Percentiles rank a stretch among this genome's conserved stretches.
Conservation (phyloP, 1,140 invertebrate species). For the Aethina tumida region DNA sequence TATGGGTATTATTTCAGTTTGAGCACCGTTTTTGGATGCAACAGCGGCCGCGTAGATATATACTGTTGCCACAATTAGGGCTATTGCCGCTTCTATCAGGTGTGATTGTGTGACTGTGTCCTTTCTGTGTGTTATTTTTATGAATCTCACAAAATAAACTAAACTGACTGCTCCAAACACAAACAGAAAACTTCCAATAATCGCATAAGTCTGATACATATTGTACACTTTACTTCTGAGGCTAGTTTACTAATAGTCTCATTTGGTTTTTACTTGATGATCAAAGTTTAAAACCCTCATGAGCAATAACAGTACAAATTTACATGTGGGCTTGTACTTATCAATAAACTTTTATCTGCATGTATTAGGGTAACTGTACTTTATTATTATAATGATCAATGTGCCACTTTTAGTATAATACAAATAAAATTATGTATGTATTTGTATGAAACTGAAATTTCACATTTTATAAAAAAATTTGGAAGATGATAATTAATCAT, state of each 20-base stretch:
- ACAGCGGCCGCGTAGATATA: constrained; percentile 14
- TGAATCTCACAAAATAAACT: constrained; percentile 11
- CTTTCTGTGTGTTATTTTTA: constrained; percentile 5
- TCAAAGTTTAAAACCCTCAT: too few species aligned
- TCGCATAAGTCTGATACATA: constrained; percentile 15
- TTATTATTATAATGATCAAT: too few species aligned
- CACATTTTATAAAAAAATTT: too few species aligned
- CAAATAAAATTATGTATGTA: too few species aligned
- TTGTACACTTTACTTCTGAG: constrained; percentile 4
- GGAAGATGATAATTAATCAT: too few species aligned
- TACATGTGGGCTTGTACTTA: too few species aligned
- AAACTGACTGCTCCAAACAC: constrained; percentile 10
- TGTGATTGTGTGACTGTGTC: constrained; percentile 6
- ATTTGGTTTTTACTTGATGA: not conserved
- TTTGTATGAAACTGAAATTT: too few species aligned
- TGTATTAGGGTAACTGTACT: too few species aligned
- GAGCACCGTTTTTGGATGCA: constrained; percentile 4
- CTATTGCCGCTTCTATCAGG: constrained; percentile 12
- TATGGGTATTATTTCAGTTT: not conserved
- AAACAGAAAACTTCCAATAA: constrained; percentile 11
- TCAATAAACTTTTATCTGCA: too few species aligned
- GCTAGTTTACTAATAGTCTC: not conserved
- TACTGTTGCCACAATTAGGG: constrained; percentile 14
- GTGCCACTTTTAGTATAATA: too few species aligned
- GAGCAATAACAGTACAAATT: too few species aligned